A percentile compares a stretch with the other conserved stretches of the same genome.
phyloP scores from a whole-genome alignment of 2,113 vertebrate genomes.

The Chlorodrepanis virens region DNA sequence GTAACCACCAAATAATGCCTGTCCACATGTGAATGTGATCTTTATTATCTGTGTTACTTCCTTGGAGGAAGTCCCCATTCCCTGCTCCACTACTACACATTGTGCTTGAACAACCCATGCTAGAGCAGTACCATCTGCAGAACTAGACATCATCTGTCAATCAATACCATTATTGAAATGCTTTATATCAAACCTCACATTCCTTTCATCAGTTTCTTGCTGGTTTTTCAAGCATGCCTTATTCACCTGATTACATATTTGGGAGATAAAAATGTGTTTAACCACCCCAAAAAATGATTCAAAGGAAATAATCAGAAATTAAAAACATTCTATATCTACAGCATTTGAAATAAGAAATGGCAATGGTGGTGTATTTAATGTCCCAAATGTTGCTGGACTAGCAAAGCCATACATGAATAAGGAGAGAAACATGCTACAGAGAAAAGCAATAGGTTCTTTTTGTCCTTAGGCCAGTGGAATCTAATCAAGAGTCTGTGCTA shows the following conservation, averaged over 20 bases:
- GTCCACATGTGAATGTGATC: background rate
- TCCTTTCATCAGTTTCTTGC: background rate
- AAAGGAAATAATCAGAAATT: slow-evolving; percentile 11
- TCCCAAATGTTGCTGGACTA: background rate
- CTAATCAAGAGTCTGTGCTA: slow-evolving; percentile 38
- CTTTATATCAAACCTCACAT: background rate
- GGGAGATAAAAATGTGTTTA: background rate
- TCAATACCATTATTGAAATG: background rate
- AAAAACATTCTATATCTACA: background rate
- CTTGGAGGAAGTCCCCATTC: background rate
- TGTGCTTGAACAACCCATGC: background rate
- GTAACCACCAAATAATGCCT: background rate
- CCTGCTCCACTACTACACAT: accelerated
- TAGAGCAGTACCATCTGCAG: background rate
- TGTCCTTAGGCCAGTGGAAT: slow-evolving; percentile 23
- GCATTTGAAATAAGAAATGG: background rate
- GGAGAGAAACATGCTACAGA: background rate
- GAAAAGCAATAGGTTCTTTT: slow-evolving; percentile 22
- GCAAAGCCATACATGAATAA: background rate
- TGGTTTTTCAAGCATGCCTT: background rate
- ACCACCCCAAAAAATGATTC: background rate
- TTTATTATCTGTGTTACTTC: background rate
- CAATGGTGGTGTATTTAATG: background rate
- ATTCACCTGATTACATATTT: background rate
- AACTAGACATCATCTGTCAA: background rate